Percentiles rank a stretch among this genome's conserved stretches.
Conservation (phyloP, 2,113 vertebrate genomes). For the Bothrops jararaca region DNA sequence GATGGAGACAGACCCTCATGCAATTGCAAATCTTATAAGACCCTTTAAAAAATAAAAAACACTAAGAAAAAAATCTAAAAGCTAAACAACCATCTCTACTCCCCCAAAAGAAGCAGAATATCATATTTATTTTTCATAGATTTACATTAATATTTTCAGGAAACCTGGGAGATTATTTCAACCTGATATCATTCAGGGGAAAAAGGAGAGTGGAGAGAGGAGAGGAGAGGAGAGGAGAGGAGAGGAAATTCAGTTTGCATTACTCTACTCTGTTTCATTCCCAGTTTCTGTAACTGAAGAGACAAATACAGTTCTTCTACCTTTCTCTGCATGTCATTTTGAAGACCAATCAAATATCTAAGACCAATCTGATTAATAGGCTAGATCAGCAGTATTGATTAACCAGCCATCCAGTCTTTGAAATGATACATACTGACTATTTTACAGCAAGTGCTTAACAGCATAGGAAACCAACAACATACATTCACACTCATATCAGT, state of each 20-base stretch:
- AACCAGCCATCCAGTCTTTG: not conserved
- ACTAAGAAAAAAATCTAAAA: too few relatives aligned
- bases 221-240: not conserved
- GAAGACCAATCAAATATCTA: not conserved
- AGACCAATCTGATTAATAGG: not conserved
- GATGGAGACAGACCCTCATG: too few relatives aligned
- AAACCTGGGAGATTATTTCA: not conserved
- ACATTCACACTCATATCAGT: not conserved
- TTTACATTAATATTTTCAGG: not conserved
- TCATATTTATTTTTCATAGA: not conserved
- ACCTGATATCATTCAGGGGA: too few relatives aligned
- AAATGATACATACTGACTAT: not conserved
- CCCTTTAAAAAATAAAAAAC: not conserved
- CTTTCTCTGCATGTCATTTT: not conserved
- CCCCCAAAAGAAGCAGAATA: not conserved
- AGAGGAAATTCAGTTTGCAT: not conserved
- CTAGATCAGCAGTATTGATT: not conserved
- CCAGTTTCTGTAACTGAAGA: not conserved
- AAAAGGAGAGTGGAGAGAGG: too few relatives aligned
- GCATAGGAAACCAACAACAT: not conserved
- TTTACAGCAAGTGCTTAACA: not conserved
- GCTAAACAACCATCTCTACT: too few relatives aligned
- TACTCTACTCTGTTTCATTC: constrained; percentile 26
- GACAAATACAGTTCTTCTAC: not conserved
- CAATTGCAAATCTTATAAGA: too few relatives aligned